phyloP scores from a whole-genome alignment of 23 tunicate species.

The Ascidia mentula region DNA sequence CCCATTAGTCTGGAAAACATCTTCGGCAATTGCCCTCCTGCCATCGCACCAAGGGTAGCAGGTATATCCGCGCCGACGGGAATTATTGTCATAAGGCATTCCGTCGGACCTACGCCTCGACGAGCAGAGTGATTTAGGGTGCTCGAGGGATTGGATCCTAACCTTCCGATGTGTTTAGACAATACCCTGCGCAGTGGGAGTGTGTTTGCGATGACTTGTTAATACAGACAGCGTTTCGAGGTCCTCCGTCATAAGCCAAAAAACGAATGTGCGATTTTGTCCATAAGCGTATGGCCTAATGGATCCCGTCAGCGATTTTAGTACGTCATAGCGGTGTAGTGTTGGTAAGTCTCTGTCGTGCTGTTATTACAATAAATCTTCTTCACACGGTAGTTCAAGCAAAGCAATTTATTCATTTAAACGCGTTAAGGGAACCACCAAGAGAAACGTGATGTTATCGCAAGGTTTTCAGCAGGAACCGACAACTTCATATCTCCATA shows the following conservation, averaged over 20 bases:
- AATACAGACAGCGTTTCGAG: not conserved
- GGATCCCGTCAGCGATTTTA: too few relatives aligned
- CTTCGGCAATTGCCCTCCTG: not conserved
- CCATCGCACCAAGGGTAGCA: not conserved
- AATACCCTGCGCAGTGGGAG: not conserved
- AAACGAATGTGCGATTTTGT: not conserved
- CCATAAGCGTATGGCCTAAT: too few relatives aligned
- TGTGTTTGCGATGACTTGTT: not conserved
- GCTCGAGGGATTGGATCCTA: not conserved
- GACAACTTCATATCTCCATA: too few relatives aligned
- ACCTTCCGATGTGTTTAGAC: not conserved
- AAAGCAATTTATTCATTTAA: too few relatives aligned
- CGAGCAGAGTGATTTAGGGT: slow-evolving; percentile 2
- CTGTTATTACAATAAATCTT: too few relatives aligned
- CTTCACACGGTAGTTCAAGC: too few relatives aligned
- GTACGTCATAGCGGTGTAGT: too few relatives aligned
- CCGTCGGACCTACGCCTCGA: not conserved
- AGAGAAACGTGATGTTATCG: too few relatives aligned
- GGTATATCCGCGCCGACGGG: not conserved
- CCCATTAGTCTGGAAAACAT: slow-evolving; percentile 11
- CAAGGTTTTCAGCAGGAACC: too few relatives aligned
- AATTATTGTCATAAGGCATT: slow-evolving; percentile 2
- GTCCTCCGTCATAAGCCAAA: not conserved
- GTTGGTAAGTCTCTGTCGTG: too few relatives aligned
- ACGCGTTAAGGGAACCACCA: too few relatives aligned